phyloP scores from a whole-genome alignment of 2,888 invertebrate genomes.

The Ectropis crepuscularia region DNA sequence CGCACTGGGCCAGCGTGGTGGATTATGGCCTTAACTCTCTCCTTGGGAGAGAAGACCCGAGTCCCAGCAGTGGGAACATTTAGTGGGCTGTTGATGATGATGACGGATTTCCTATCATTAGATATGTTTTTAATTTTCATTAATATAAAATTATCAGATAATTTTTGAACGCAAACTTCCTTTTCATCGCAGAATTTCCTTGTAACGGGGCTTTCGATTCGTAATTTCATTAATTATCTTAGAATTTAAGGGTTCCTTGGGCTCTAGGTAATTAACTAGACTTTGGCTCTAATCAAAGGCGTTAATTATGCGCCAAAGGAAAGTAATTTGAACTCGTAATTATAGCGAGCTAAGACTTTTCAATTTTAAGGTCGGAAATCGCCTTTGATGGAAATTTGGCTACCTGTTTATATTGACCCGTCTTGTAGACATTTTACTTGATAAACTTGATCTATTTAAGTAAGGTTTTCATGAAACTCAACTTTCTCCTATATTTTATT shows the following conservation, averaged over 20 bases:
- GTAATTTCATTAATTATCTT: slow-evolving; percentile 17
- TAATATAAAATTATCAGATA: no score
- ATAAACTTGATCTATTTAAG: not conserved
- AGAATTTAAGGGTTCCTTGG: slow-evolving; percentile 15
- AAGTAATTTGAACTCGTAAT: slow-evolving; percentile 22
- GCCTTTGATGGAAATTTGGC: slow-evolving; percentile 16
- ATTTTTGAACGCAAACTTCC: not conserved
- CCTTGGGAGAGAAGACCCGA: no score
- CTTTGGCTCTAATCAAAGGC: slow-evolving; percentile 24
- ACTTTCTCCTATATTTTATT: no score
- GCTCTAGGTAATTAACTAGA: slow-evolving; percentile 18
- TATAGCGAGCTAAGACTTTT: slow-evolving; percentile 7
- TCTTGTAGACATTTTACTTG: not conserved
- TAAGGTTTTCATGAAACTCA: not conserved
- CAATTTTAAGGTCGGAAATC: slow-evolving; percentile 21
- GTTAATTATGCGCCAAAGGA: slow-evolving; percentile 18
- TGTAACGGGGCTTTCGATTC: not conserved
- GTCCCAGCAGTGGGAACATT: no score
- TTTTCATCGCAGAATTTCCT: slow-evolving; percentile 4
- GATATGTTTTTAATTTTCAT: no score
- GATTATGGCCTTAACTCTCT: no score
- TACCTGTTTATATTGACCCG: not conserved
- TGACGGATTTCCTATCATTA: no score
- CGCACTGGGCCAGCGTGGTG: no score
- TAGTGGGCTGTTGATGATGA: no score